Percentiles rank a stretch among this genome's conserved stretches.
Conservation (phyloP, 2,113 vertebrate genomes). For the Climacteris rufus region DNA sequence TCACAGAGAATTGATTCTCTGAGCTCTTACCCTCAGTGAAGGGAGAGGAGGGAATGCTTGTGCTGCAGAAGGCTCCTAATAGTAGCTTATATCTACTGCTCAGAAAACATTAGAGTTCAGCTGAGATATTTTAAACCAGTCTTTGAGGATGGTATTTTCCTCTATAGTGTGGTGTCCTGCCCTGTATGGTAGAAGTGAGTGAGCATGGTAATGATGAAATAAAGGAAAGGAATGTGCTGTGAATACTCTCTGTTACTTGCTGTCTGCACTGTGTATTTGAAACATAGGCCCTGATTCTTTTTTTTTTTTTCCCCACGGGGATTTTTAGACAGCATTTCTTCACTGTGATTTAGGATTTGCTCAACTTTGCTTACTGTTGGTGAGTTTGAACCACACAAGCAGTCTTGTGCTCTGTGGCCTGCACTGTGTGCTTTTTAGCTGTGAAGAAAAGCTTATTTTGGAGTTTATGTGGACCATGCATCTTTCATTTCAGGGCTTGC, state of each 20-base stretch:
- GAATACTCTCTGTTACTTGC: neutral
- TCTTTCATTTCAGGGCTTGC: neutral
- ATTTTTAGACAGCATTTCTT: neutral
- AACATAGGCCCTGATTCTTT: neutral
- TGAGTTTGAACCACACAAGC: neutral
- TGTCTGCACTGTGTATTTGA: neutral
- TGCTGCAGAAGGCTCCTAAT: neutral
- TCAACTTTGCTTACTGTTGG: neutral
- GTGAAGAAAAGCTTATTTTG: neutral
- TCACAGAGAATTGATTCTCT: conserved; percentile 13
- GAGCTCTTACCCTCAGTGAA: neutral
- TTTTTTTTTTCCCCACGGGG: neutral
- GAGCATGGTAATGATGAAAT: neutral
- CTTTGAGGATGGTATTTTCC: neutral
- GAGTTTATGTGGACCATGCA: neutral
- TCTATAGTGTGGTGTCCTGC: neutral
- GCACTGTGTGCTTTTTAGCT: neutral
- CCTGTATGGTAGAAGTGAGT: neutral
- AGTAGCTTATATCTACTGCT: neutral
- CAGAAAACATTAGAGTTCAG: neutral
- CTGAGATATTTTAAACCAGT: neutral
- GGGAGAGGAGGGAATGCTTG: neutral
- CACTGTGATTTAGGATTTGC: neutral
- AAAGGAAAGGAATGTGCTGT: neutral
- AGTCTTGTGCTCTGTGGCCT: too few relatives aligned